These are phyloP conservation scores for Syritta pipiens DNA, from an alignment of 2,888 invertebrate species.

Conservation along the genomic window DNA sequence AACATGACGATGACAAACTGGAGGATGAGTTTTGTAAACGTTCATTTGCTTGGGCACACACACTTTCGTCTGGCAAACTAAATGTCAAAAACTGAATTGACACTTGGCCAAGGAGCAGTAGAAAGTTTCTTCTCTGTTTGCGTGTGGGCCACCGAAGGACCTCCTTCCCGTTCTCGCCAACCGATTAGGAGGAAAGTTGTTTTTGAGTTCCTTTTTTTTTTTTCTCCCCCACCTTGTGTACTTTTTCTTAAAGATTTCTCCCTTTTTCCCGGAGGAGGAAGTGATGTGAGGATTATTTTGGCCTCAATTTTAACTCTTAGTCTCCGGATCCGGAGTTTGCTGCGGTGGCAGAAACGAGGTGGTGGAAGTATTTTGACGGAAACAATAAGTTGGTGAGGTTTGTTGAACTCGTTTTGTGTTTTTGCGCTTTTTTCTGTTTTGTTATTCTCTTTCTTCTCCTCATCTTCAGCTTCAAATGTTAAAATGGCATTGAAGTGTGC, in stretches of 20 bases:
- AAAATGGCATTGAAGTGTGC: constrained; percentile 20
- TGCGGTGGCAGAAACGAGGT: not conserved
- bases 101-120: constrained; percentile 44
- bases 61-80: too few species aligned
- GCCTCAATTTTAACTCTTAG: constrained; percentile 54
- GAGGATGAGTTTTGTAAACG: too few species aligned
- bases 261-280: too few species aligned
- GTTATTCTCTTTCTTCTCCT: too few species aligned
- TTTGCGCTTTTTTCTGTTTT: too few species aligned
- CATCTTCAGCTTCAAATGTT: too few species aligned
- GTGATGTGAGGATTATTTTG: constrained; percentile 63
- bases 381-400: constrained; percentile 16
- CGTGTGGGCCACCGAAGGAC: too few species aligned
- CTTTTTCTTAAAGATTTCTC: constrained; percentile 26
- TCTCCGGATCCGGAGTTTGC: not conserved
- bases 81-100: constrained; percentile 37
- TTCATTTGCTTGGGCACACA: too few species aligned
- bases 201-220: not conserved
- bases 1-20: constrained; percentile 29
- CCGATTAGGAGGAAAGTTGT: too few species aligned
- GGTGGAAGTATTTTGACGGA: not conserved
- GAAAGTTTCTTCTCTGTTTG: too few species aligned
- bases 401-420: not conserved
- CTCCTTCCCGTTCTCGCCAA: not conserved
- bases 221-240: constrained; percentile 47